Evolutionary conservation across 2,888 invertebrate genomes (phyloP), one percentile per base, ranked within the genome.

Genomic region (Petrolisthes cinctipes): DNA sequence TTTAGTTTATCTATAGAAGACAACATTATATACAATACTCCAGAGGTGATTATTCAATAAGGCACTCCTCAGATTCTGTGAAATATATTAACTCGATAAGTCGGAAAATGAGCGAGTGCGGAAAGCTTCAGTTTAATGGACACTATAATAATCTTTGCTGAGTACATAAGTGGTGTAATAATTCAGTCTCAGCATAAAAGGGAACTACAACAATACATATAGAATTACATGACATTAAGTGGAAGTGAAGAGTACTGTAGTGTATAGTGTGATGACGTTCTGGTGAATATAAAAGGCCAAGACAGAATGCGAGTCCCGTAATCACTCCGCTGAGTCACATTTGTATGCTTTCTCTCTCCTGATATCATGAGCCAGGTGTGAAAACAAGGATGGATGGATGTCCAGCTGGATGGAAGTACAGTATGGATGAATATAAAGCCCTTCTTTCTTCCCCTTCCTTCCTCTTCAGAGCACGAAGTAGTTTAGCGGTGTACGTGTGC

Each of bases 1-100:
- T 71, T n/a, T 85, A 88, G 88, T 84, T 81, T 81, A 86, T 68
- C 57, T 17, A 73, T 54, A 83, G 5, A 78, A 7, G 78, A 78
- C 54, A 78, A n/a, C 17, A 78, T 3, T 11, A 11, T 4, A 61
- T 61, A 71, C 20, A 86, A 86, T 86, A 82, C 23, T 76, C 71
- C 57, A 80, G 82, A 82, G 68, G 66, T 85, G 37, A 68, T 54
- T 76, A 79, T 71, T n/a, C 20, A 71, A n/a, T 71, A 71, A 20
- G 14, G 20, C 20, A 20, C 71, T 71, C 71, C 71, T 71, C 71
- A n/a, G 6, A n/a, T 61, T 71, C 6, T 71, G 71, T 37, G 37
- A 37, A 20, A 71, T 14, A 7, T n/a, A 14, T 7, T 20, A 2
- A n/a, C 71, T 71, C 4, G 71, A n/a, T 6, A 14, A 20, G 6